A percentile compares a stretch with the other conserved stretches of the same genome.
Evolutionary conservation across 2,888 invertebrate species (phyloP).

Genomic region (Spodoptera littoralis): DNA sequence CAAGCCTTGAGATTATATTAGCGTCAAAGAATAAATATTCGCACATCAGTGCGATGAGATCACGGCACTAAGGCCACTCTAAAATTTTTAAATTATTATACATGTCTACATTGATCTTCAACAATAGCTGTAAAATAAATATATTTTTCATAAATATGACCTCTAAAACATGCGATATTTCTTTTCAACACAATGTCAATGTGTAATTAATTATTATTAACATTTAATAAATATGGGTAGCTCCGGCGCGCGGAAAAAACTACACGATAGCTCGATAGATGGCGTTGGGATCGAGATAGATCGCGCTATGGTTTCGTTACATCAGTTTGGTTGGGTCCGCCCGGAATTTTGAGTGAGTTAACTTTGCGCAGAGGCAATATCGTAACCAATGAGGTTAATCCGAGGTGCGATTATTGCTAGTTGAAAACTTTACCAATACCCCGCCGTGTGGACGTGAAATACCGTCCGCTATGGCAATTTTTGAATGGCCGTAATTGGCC

Average conservation of each 20-base stretch:
- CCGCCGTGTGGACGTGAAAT: constrained; percentile 85
- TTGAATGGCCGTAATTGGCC: constrained; percentile 60
- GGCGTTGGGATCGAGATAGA: constrained; percentile 30
- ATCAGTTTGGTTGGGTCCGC: neutral
- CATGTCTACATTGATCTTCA: too few relatives aligned
- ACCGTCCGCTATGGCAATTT: constrained; percentile 85
- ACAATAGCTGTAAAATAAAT: neutral
- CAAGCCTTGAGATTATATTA: too few relatives aligned
- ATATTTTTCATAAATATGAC: too few relatives aligned
- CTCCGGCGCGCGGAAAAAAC: neutral
- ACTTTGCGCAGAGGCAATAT: constrained; percentile 97
- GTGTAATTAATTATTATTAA: too few relatives aligned
- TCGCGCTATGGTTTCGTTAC: constrained; percentile 41
- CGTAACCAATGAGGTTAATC: constrained; percentile 96
- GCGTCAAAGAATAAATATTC: too few relatives aligned
- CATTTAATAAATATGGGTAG: neutral
- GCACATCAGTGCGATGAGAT: too few relatives aligned
- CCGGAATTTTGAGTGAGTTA: constrained; percentile 65
- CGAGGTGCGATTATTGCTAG: constrained; percentile 96
- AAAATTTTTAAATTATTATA: too few relatives aligned
- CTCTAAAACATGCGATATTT: too few relatives aligned
- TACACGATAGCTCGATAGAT: constrained; percentile 7
- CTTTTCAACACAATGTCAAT: too few relatives aligned
- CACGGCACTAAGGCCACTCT: too few relatives aligned
- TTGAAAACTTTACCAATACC: constrained; percentile 94